Base-by-base conservation (phyloP, 2,113 vertebrate species). In the Catharus minimus region DNA sequence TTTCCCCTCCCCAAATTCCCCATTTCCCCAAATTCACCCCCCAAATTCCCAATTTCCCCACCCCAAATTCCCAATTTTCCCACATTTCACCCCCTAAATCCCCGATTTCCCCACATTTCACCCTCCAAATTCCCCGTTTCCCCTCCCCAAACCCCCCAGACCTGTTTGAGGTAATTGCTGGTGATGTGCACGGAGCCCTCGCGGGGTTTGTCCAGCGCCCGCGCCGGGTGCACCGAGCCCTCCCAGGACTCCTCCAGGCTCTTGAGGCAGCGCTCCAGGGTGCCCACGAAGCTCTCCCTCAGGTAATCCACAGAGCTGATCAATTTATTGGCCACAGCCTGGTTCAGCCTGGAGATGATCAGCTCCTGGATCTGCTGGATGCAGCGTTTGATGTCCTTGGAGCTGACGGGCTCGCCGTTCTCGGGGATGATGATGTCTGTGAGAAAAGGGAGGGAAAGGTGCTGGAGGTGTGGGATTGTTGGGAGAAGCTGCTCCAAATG, bases 101-200 rank as follows among this genome's bases (percentile, higher is more conserved):
- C 21, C 44, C 43, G 7, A 21, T 46, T 21, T 17, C 44, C 44
- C 19, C 20, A 11, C 10, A 10, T 44, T 44, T 44, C 43, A 43
- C 9, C 20, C 19, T 9, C 44, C 44, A 19, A 46, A 11, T 21
- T 46, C 21, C 46, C 21, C 21, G 22, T 26, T 26, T 7, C 46
- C 10, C 46, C 46, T 7, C 46, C 46, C 46, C 46, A 47, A 7
- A 23, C 10, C 13, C 46, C 20, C 11, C 46, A 60, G 39, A 64
- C 99, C 99, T 99, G 99, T 96, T 99, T 99, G 69, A 99, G 98
- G 96, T 99, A 99, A 95, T 99, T 98, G 96, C 99, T 99, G 18
- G 99, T 99, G 96, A 99, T 97, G 97, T 98, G 79, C 95, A 97
- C 28, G 95, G 97, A 96, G 41, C 81, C 91, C 10, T 98, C 99